These are phyloP conservation scores for Hemibagrus guttatus DNA, from an alignment of 2,797 vertebrate genomes.

Conservation along the genomic window DNA sequence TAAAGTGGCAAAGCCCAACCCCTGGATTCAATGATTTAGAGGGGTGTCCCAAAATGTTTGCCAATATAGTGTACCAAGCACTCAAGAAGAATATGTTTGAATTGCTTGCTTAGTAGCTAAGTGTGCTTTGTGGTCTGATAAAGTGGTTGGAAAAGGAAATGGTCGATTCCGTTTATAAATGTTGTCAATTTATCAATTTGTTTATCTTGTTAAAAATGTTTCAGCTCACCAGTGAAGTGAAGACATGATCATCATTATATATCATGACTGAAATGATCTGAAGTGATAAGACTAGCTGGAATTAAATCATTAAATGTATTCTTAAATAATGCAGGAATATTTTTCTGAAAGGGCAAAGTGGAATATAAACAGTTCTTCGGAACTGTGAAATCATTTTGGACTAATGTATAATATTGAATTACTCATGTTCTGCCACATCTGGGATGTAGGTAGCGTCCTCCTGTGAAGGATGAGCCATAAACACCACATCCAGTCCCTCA, in stretches of 20 bases:
- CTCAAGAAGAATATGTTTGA: too few relatives aligned
- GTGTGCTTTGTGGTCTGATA: neutral
- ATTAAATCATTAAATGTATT: neutral
- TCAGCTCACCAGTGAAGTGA: neutral
- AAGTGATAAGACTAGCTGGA: neutral
- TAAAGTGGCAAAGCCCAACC: too few relatives aligned
- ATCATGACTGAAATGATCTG: neutral
- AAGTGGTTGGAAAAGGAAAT: neutral
- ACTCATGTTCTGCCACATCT: slow-evolving; percentile 83
- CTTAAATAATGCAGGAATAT: neutral
- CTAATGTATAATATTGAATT: slow-evolving; percentile 35
- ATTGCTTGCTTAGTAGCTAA: too few relatives aligned
- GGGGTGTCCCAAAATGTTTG: too few relatives aligned
- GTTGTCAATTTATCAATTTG: neutral
- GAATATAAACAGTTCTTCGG: neutral
- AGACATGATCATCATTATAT: neutral
- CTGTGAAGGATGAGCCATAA: slow-evolving; percentile 92
- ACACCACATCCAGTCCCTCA: slow-evolving; percentile 81
- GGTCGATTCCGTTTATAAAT: too few relatives aligned
- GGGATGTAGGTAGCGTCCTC: slow-evolving; percentile 81
- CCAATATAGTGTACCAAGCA: too few relatives aligned
- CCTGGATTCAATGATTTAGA: too few relatives aligned
- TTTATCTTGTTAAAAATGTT: neutral
- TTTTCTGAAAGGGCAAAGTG: neutral
- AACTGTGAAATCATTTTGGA: neutral